Conservation (phyloP, 2,888 invertebrate species). For the Syritta pipiens region DNA sequence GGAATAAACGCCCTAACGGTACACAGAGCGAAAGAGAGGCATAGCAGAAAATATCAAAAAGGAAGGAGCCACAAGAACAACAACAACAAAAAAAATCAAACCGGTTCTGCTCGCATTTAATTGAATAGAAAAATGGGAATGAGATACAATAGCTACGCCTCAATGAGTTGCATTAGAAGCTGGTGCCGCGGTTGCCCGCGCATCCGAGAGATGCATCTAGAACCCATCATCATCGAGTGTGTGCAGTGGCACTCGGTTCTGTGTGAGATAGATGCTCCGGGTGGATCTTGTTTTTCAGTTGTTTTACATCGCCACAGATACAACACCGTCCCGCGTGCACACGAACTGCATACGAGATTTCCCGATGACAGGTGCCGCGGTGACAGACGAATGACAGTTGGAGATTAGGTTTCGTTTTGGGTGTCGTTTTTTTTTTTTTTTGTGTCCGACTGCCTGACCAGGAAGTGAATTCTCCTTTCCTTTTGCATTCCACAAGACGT, state of each 20-base stretch:
- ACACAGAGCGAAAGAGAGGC: not conserved
- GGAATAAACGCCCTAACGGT: slow-evolving; percentile 30
- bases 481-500: not conserved
- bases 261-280: not conserved
- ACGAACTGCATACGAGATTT: too few species aligned
- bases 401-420: too few species aligned
- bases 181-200: not conserved
- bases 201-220: not conserved
- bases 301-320: not conserved
- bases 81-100: not conserved
- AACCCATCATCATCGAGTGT: not conserved
- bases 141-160: slow-evolving; percentile 19
- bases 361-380: too few species aligned
- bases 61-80: not conserved
- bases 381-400: too few species aligned
- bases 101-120: slow-evolving; percentile 29
- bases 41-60: not conserved
- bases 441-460: too few species aligned
- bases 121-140: slow-evolving; percentile 37
- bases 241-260: not conserved
- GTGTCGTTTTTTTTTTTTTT: too few species aligned
- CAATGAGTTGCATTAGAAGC: slow-evolving; percentile 8
- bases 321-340: not conserved
- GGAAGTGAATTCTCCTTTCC: too few species aligned
- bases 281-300: not conserved